A percentile compares a stretch with the other conserved stretches of the same genome.
Evolutionary conservation across 2,888 invertebrate species (phyloP).

Genomic region (Panorpa germanica): DNA sequence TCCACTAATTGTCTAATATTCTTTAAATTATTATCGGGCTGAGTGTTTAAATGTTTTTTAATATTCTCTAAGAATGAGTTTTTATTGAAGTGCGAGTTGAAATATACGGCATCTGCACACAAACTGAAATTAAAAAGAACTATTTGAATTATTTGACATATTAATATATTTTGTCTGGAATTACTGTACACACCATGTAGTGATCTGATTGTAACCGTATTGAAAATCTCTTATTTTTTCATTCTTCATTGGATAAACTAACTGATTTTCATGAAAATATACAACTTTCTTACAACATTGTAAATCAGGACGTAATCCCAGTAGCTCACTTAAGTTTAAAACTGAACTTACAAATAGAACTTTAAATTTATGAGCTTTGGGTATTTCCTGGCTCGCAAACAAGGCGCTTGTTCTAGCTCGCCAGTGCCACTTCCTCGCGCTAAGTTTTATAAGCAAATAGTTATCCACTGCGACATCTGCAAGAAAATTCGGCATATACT

Average conservation of each 20-base stretch:
- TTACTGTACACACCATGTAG: conserved; percentile 33
- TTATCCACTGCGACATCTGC: conserved; percentile 21
- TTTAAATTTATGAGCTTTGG: conserved; percentile 28
- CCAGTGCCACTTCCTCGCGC: conserved; percentile 66
- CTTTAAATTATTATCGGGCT: conserved; percentile 42
- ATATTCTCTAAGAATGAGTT: conserved; percentile 44
- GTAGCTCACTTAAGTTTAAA: conserved; percentile 45
- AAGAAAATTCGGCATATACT: conserved; percentile 8
- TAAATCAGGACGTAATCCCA: conserved; percentile 46
- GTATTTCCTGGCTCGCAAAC: conserved; percentile 37
- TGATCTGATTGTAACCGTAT: conserved; percentile 55
- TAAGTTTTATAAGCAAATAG: conserved; percentile 33
- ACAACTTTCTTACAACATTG: conserved; percentile 36
- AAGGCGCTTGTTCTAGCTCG: conserved; percentile 46
- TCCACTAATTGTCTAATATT: conserved; percentile 30
- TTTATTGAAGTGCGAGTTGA: conserved; percentile 51
- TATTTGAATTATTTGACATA: conserved; percentile 7
- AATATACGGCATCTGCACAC: conserved; percentile 44
- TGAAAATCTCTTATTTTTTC: conserved; percentile 51
- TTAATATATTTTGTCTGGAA: no score
- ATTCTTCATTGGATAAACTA: conserved; percentile 46
- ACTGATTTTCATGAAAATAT: conserved; percentile 63
- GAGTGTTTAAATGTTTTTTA: conserved; percentile 35
- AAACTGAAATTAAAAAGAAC: conserved; percentile 26
- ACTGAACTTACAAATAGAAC: conserved; percentile 48